Evolutionary conservation across 2,113 vertebrate species (phyloP).

Genomic region (Stercorarius parasiticus): DNA sequence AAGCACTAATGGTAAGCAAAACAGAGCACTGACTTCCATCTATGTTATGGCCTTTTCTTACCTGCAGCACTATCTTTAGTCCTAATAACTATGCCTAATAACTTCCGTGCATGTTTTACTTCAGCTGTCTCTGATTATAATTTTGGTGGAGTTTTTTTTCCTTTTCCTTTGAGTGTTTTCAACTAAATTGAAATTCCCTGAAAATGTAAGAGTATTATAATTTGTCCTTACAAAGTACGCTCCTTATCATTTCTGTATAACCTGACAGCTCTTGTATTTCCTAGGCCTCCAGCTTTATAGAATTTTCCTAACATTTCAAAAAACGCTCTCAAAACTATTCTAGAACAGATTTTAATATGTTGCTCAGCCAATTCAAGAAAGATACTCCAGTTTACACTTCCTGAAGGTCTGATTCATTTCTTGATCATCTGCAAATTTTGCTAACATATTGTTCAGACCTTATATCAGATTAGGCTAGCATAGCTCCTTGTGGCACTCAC

Average conservation of each 20-base stretch:
- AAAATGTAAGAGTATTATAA: background rate
- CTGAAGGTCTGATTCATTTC: background rate
- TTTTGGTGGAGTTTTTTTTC: background rate
- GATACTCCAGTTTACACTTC: background rate
- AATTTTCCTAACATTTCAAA: background rate
- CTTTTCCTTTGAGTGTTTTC: conserved; percentile 25
- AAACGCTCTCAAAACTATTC: background rate
- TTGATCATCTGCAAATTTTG: background rate
- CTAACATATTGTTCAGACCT: background rate
- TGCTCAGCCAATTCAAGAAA: background rate
- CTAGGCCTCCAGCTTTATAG: background rate
- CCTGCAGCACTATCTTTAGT: background rate
- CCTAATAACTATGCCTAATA: background rate
- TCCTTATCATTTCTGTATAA: background rate
- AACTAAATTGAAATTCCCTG: conserved; percentile 18
- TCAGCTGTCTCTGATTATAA: background rate
- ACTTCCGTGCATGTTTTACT: background rate
- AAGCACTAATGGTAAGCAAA: background rate
- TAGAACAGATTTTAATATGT: background rate
- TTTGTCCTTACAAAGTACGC: background rate
- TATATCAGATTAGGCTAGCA: background rate
- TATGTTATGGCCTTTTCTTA: background rate
- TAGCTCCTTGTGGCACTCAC: background rate
- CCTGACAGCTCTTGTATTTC: background rate
- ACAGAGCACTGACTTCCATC: background rate